phyloP scores from a whole-genome alignment of 2,888 invertebrate species.

The Sarcophaga rosellei region DNA sequence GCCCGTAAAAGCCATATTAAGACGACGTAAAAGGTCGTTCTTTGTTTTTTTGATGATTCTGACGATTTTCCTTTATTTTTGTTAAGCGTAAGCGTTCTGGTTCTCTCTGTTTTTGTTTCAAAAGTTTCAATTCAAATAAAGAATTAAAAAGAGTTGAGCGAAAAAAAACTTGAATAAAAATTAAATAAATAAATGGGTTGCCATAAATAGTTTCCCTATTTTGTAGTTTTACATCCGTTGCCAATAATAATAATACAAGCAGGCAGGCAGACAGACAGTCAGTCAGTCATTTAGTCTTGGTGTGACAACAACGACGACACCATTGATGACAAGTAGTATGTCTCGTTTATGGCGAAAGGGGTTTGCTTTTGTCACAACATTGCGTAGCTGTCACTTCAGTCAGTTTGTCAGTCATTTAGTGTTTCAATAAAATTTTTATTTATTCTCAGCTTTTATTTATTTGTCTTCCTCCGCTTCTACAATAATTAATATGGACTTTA shows the following conservation, averaged over 20 bases:
- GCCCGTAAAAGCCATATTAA: neutral
- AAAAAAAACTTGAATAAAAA: neutral
- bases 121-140: neutral
- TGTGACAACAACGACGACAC: constrained; percentile 3
- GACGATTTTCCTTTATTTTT: too few relatives aligned
- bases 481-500: constrained; percentile 63
- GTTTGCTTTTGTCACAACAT: constrained; percentile 4
- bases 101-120: too few relatives aligned
- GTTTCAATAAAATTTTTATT: constrained; percentile 49
- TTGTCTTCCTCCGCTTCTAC: constrained; percentile 27
- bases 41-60: too few relatives aligned
- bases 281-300: neutral
- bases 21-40: neutral
- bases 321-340: constrained; percentile 50
- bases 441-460: constrained; percentile 13
- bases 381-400: constrained; percentile 23
- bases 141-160: neutral
- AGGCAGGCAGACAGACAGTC: neutral
- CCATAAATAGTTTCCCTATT: constrained; percentile 64
- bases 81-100: too few relatives aligned
- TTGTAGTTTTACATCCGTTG: constrained; percentile 56
- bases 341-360: constrained; percentile 16
- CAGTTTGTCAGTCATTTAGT: neutral
- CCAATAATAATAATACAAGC: constrained; percentile 29
- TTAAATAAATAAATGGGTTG: constrained; percentile 37